Evolutionary conservation across 2,888 invertebrate genomes (phyloP).

Genomic region (Chironomus tentans): DNA sequence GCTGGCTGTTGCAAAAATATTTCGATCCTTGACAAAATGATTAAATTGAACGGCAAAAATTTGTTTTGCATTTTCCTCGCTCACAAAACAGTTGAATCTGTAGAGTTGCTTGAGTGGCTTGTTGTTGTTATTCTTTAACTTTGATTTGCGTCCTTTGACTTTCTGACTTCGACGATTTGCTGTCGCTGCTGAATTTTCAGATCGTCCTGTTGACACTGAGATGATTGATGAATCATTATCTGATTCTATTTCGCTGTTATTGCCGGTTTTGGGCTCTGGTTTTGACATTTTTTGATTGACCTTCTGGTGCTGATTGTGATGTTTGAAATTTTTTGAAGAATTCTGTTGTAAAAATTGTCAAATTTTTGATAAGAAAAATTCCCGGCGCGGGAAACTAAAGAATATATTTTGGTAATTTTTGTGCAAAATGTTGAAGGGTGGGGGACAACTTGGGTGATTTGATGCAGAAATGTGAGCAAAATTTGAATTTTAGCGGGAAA

Average conservation of each 20-base stretch:
- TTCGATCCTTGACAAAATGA: conserved; percentile 70
- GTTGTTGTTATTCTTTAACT: neutral
- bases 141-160: neutral
- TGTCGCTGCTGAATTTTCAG: conserved; percentile 3
- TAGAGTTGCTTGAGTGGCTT: neutral
- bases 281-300: too few relatives aligned
- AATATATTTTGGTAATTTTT: too few relatives aligned
- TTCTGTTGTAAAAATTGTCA: too few relatives aligned
- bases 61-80: conserved; percentile 9
- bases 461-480: too few relatives aligned
- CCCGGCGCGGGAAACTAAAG: too few relatives aligned
- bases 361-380: too few relatives aligned
- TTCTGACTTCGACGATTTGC: neutral
- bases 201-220: neutral
- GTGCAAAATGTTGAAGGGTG: too few relatives aligned
- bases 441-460: too few relatives aligned
- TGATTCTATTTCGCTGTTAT: neutral
- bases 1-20: conserved; percentile 80
- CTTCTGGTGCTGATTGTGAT: too few relatives aligned
- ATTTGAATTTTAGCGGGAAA: too few relatives aligned
- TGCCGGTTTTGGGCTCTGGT: too few relatives aligned
- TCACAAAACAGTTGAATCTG: neutral
- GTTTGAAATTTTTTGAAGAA: too few relatives aligned
- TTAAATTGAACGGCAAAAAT: conserved; percentile 51
- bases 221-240: neutral